Evolutionary conservation across 2,113 vertebrate genomes (phyloP).

Genomic region (Grantiella picta): DNA sequence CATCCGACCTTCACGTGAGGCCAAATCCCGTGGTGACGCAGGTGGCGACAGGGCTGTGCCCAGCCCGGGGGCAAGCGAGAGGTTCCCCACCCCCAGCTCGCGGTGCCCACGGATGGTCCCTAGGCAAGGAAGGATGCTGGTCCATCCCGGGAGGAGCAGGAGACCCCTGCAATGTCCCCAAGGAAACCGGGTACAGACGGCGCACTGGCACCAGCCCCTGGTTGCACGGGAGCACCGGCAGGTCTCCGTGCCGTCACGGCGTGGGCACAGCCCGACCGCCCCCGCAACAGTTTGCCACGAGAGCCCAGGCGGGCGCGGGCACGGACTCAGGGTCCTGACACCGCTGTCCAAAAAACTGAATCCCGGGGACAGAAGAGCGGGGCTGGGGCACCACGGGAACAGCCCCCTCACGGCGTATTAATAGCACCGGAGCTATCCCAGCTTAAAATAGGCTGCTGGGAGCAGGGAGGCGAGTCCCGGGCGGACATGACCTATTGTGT

Average conservation of each 20-base stretch:
- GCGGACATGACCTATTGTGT: conserved; percentile 61
- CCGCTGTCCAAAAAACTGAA: neutral
- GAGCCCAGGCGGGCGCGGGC: accelerated
- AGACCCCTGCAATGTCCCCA: neutral
- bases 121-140: neutral
- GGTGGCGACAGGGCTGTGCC: neutral
- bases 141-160: neutral
- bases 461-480: conserved; percentile 28
- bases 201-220: accelerated
- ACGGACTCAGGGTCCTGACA: neutral
- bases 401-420: conserved; percentile 44
- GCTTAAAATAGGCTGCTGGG: conserved; percentile 63
- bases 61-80: neutral
- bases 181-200: neutral
- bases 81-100: neutral
- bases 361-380: neutral
- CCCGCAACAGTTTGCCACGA: neutral
- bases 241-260: neutral
- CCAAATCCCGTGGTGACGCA: neutral
- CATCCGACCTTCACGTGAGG: neutral
- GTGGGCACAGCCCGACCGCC: neutral
- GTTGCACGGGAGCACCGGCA: neutral
- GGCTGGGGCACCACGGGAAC: neutral
- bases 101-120: accelerated
- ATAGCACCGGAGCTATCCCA: conserved; percentile 46